phyloP scores from a whole-genome alignment of 2,113 vertebrate genomes.

The Jacana jacana region DNA sequence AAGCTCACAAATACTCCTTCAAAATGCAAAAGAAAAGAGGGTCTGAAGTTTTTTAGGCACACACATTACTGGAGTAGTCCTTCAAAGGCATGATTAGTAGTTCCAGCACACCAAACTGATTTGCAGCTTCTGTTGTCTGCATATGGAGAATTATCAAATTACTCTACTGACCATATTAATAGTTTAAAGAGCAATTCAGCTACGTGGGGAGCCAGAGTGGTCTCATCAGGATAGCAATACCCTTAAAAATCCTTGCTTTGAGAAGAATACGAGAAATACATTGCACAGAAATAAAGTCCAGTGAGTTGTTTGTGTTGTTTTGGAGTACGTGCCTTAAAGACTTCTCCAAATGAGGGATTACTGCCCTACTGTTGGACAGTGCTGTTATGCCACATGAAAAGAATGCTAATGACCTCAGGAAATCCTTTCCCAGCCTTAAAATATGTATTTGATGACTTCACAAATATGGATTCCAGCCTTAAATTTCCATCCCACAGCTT shows the following conservation, averaged over 20 bases:
- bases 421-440: slow-evolving; percentile 68
- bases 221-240: slow-evolving; percentile 13
- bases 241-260: not conserved
- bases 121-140: slow-evolving; percentile 21
- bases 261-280: not conserved
- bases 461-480: slow-evolving; percentile 21
- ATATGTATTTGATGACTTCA: slow-evolving; percentile 68
- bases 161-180: slow-evolving; percentile 26
- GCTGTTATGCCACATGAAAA: slow-evolving; percentile 62
- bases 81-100: slow-evolving; percentile 9
- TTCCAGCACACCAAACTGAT: slow-evolving; percentile 8
- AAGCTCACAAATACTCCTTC: not conserved
- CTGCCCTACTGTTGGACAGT: slow-evolving; percentile 45
- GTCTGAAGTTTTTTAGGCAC: not conserved
- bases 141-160: slow-evolving; percentile 23
- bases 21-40: not conserved
- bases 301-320: not conserved
- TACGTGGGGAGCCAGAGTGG: slow-evolving; percentile 25
- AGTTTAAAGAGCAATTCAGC: slow-evolving; percentile 49
- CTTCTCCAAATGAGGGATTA: slow-evolving; percentile 47
- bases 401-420: slow-evolving; percentile 69
- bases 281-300: not conserved
- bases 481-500: slow-evolving; percentile 16
- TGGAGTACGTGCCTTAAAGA: slow-evolving; percentile 36
- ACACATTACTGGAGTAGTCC: not conserved